These are phyloP conservation scores for Mesorhabditis spiculigera DNA, from an alignment of 2,888 invertebrate genomes.

Conservation along the genomic window DNA sequence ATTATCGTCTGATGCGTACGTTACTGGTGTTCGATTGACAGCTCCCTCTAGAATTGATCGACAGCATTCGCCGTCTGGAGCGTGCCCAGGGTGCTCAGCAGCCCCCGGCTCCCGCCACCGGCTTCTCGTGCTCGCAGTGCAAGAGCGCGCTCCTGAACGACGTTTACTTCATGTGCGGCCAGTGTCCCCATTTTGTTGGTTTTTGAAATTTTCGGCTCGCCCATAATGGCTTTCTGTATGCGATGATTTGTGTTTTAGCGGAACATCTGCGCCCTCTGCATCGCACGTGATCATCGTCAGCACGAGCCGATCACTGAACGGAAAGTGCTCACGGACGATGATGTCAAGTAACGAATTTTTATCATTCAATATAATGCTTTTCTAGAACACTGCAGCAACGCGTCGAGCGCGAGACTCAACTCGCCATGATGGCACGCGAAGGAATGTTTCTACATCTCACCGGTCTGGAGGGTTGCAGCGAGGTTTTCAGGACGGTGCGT, in stretches of 20 bases:
- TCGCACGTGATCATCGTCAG: background rate
- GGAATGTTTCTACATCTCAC: too few species aligned
- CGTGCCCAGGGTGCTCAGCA: background rate
- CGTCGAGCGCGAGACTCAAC: too few species aligned
- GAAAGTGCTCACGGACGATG: background rate
- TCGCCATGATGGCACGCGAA: too few species aligned
- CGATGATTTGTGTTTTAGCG: too few species aligned
- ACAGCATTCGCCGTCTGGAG: background rate
- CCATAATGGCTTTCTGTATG: too few species aligned
- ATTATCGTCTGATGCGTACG: conserved; percentile 19
- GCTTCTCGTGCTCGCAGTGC: background rate
- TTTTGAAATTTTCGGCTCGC: background rate
- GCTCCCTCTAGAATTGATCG: background rate
- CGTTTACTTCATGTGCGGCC: background rate
- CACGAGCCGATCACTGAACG: background rate
- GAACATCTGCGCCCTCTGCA: background rate
- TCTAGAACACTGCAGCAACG: too few species aligned
- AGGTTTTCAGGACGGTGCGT: too few species aligned
- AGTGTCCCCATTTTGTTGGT: background rate
- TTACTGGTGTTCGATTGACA: background rate
- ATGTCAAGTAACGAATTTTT: background rate
- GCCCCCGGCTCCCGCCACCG: background rate
- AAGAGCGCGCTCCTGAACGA: background rate
- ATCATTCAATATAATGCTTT: too few species aligned
- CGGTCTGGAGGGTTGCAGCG: too few species aligned